Evolutionary conservation across 2,888 invertebrate species (phyloP).

Genomic region (Syrista parreyssii): DNA sequence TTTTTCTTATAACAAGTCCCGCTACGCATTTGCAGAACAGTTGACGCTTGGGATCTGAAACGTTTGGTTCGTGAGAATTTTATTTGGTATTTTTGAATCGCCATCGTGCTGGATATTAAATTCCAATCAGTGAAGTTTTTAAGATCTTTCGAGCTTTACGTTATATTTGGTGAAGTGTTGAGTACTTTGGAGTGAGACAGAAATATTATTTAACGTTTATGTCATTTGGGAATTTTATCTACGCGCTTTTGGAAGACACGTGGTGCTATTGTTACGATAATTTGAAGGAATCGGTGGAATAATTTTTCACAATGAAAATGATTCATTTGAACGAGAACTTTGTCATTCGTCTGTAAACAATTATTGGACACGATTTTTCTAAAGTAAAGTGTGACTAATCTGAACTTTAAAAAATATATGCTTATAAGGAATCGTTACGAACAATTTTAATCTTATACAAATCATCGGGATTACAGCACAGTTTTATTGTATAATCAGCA

Average conservation of each 20-base stretch:
- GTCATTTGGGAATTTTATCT: not conserved
- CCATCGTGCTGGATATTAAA: not conserved
- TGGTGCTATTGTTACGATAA: not conserved
- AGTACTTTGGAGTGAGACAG: not conserved
- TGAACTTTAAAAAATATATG: not conserved
- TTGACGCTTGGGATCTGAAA: conserved; percentile 25
- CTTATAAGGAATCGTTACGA: not conserved
- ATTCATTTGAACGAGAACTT: not conserved
- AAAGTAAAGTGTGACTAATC: not conserved
- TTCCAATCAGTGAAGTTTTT: not conserved
- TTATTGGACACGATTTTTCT: not conserved
- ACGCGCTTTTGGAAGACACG: not conserved
- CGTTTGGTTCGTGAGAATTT: not conserved
- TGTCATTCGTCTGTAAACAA: not conserved
- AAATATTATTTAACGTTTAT: not conserved
- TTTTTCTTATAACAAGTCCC: not conserved
- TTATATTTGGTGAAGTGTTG: not conserved
- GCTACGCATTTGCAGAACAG: conserved; percentile 30
- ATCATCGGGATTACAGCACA: not conserved
- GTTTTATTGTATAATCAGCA: not conserved
- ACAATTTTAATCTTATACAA: not conserved
- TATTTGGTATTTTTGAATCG: not conserved
- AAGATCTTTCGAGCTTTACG: not conserved
- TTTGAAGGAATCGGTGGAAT: not conserved
- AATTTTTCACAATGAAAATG: not conserved